Percentiles rank a stretch among this genome's conserved stretches.
phyloP scores from a whole-genome alignment of 2,797 vertebrate species.

The Scarus forsteni region DNA sequence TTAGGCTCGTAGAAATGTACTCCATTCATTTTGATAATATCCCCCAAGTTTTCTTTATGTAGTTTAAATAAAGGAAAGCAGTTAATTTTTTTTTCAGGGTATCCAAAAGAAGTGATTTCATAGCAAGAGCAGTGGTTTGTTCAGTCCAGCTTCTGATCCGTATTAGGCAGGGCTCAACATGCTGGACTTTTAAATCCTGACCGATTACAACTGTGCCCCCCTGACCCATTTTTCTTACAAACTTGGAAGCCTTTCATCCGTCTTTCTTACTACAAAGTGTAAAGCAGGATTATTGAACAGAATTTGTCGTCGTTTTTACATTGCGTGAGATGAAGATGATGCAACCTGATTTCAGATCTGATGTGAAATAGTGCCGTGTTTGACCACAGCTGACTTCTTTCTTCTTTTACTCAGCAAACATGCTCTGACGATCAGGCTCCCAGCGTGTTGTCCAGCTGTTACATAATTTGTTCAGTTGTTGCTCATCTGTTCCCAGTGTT shows the following conservation, averaged over 20 bases:
- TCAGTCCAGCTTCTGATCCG: too few relatives aligned
- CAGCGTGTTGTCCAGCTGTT: not conserved
- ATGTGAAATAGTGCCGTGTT: not conserved
- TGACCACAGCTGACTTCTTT: not conserved
- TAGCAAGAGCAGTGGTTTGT: too few relatives aligned
- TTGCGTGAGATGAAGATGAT: not conserved
- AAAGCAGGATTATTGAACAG: not conserved
- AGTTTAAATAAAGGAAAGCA: too few relatives aligned
- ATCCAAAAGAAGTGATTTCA: too few relatives aligned
- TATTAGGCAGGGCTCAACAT: not conserved
- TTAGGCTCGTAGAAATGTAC: too few relatives aligned
- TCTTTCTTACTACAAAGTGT: not conserved
- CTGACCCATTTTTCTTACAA: not conserved
- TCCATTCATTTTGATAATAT: too few relatives aligned
- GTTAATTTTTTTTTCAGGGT: too few relatives aligned
- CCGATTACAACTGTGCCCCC: too few relatives aligned
- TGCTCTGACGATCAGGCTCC: not conserved
- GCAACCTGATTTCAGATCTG: not conserved
- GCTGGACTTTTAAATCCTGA: not conserved
- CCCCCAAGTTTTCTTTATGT: too few relatives aligned
- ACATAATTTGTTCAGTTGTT: not conserved
- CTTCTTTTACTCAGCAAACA: not conserved
- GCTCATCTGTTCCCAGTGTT: not conserved
- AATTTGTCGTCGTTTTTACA: not conserved
- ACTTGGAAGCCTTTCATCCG: not conserved